Percentiles rank a stretch among this genome's conserved stretches.
These are phyloP conservation scores for Catharus fuscescens DNA, from an alignment of 2,113 vertebrate genomes.

Conservation along the genomic window DNA sequence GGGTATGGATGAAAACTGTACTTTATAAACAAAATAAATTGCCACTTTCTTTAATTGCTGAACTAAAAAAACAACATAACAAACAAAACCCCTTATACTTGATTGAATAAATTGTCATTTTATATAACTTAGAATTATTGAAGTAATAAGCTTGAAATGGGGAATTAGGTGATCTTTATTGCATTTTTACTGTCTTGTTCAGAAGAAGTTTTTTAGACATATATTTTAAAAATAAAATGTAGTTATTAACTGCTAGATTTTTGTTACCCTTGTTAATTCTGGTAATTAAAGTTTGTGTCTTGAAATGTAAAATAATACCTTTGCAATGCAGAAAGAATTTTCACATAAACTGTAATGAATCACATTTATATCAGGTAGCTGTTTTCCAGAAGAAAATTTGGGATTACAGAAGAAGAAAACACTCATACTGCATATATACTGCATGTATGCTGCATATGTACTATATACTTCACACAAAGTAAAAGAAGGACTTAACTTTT, in stretches of 20 bases:
- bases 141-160: conserved; percentile 26
- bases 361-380: background rate
- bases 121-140: conserved; percentile 33
- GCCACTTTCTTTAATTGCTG: background rate
- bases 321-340: background rate
- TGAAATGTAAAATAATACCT: background rate
- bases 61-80: background rate
- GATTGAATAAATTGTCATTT: conserved; percentile 21
- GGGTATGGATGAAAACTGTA: background rate
- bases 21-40: background rate
- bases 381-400: background rate
- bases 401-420: background rate
- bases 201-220: background rate
- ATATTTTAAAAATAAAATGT: background rate
- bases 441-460: too few relatives aligned
- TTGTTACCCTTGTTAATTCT: conserved; percentile 25
- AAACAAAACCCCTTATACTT: background rate
- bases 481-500: background rate
- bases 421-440: background rate
- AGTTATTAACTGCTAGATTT: conserved; percentile 12
- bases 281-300: conserved; percentile 31
- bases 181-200: background rate
- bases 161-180: conserved; percentile 38
- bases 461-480: background rate
- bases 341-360: background rate